phyloP scores from a whole-genome alignment of 2,888 invertebrate genomes.

The Drosophila merina region DNA sequence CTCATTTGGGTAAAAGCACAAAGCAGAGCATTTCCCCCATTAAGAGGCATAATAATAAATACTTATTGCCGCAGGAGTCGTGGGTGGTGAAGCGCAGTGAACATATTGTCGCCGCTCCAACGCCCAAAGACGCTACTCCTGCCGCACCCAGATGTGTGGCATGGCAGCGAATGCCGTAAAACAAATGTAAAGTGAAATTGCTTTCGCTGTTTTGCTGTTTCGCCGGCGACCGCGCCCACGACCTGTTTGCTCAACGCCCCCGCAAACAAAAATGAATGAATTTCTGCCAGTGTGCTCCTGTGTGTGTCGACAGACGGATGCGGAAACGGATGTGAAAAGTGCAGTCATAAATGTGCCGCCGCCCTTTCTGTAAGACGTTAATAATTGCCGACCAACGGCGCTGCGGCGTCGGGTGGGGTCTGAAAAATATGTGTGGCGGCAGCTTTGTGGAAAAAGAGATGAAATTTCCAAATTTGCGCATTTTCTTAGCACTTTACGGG shows the following conservation, averaged over 20 bases:
- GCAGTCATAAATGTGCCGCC: slow-evolving; percentile 77
- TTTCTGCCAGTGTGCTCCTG: slow-evolving; percentile 37
- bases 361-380: slow-evolving; percentile 72
- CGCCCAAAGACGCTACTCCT: slow-evolving; percentile 16
- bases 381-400: slow-evolving; percentile 68
- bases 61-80: slow-evolving; percentile 64
- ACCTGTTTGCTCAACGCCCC: slow-evolving; percentile 57
- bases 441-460: slow-evolving; percentile 42
- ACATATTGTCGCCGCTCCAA: slow-evolving; percentile 55
- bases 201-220: slow-evolving; percentile 63
- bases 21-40: slow-evolving; percentile 62
- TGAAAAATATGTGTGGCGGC: slow-evolving; percentile 19
- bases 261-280: slow-evolving; percentile 38
- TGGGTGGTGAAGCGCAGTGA: slow-evolving; percentile 42
- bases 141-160: slow-evolving; percentile 42
- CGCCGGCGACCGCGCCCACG: slow-evolving; percentile 51
- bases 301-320: slow-evolving; percentile 70
- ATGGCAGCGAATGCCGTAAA: slow-evolving; percentile 70
- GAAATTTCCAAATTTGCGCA: slow-evolving; percentile 71
- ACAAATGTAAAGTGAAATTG: slow-evolving; percentile 80
- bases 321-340: slow-evolving; percentile 79
- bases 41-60: slow-evolving; percentile 79
- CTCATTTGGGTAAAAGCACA: slow-evolving; percentile 76
- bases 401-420: slow-evolving; percentile 16
- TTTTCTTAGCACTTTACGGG: slow-evolving; percentile 69